Percentiles rank a stretch among this genome's conserved stretches.
These are phyloP conservation scores for Bombus picipes DNA, from an alignment of 1,140 invertebrate genomes.

Conservation along the genomic window DNA sequence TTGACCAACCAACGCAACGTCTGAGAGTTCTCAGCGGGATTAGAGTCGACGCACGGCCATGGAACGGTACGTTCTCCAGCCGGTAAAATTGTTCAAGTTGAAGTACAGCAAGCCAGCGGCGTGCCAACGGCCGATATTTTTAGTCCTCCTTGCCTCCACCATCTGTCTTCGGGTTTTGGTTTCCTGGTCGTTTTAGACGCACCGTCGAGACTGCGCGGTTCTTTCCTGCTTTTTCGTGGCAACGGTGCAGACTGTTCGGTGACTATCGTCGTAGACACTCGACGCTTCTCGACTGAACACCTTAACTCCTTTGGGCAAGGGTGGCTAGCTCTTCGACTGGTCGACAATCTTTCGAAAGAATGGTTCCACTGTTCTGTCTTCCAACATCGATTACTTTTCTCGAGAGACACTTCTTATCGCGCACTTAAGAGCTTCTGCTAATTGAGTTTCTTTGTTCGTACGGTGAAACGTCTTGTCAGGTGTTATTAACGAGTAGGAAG, in stretches of 20 bases:
- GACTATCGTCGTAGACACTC: conserved; percentile 7
- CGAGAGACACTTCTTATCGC: background rate
- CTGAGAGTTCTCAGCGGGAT: conserved; percentile 19
- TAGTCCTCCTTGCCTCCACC: conserved; percentile 59
- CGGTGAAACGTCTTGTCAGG: background rate
- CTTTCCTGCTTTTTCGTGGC: background rate
- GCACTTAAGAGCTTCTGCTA: background rate
- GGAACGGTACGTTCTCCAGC: conserved; percentile 55
- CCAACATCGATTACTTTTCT: background rate
- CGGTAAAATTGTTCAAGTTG: conserved; percentile 55
- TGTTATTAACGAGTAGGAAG: background rate
- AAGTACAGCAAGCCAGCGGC: conserved; percentile 29
- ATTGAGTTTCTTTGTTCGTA: background rate
- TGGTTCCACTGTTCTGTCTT: background rate
- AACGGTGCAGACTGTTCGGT: background rate
- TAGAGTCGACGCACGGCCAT: conserved; percentile 29
- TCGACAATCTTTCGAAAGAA: background rate
- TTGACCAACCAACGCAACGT: background rate
- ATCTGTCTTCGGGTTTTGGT: conserved; percentile 65
- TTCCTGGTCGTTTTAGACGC: conserved; percentile 55
- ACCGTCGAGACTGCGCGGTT: conserved; percentile 38
- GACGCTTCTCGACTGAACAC: background rate
- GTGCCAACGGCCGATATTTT: conserved; percentile 63
- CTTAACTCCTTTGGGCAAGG: background rate
- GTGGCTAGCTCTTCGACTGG: background rate